Evolutionary conservation across 2,113 vertebrate genomes (phyloP).

Genomic region (Cromileptes altivelis): DNA sequence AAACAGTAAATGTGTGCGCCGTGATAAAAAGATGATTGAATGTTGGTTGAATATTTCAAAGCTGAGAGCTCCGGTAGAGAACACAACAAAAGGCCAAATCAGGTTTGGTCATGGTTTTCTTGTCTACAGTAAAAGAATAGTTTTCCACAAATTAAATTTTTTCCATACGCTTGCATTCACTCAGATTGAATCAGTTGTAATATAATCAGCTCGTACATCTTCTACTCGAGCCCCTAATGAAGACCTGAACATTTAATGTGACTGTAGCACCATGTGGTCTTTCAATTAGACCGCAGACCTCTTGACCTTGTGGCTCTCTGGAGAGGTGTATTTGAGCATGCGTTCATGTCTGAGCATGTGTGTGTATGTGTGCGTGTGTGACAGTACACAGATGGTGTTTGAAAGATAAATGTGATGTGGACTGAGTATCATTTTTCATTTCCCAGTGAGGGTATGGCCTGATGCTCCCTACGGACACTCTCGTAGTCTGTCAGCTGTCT

Average conservation of each 20-base stretch:
- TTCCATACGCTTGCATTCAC: constrained; percentile 37
- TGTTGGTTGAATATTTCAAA: constrained; percentile 24
- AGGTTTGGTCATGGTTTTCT: constrained; percentile 16
- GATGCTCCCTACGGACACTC: constrained; percentile 50
- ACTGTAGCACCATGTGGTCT: constrained; percentile 75
- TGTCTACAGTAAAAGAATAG: not conserved
- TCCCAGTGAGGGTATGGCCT: constrained; percentile 48
- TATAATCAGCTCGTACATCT: constrained; percentile 38
- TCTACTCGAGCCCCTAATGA: constrained; percentile 53
- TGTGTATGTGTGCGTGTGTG: constrained; percentile 52
- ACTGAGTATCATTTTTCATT: constrained; percentile 72
- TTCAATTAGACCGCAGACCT: constrained; percentile 75
- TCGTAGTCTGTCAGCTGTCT: constrained; percentile 18
- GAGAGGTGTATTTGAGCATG: constrained; percentile 54
- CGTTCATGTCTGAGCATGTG: not conserved
- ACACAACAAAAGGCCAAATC: not conserved
- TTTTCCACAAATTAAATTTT: constrained; percentile 29
- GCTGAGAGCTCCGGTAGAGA: not conserved
- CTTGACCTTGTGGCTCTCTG: constrained; percentile 68
- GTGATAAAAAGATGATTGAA: constrained; percentile 28
- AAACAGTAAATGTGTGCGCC: constrained; percentile 29
- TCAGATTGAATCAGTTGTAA: constrained; percentile 50
- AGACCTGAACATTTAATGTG: constrained; percentile 71
- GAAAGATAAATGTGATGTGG: constrained; percentile 70
- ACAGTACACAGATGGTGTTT: constrained; percentile 76